Conservation (phyloP, 2,888 invertebrate species). For the Coecobrya sp. region DNA sequence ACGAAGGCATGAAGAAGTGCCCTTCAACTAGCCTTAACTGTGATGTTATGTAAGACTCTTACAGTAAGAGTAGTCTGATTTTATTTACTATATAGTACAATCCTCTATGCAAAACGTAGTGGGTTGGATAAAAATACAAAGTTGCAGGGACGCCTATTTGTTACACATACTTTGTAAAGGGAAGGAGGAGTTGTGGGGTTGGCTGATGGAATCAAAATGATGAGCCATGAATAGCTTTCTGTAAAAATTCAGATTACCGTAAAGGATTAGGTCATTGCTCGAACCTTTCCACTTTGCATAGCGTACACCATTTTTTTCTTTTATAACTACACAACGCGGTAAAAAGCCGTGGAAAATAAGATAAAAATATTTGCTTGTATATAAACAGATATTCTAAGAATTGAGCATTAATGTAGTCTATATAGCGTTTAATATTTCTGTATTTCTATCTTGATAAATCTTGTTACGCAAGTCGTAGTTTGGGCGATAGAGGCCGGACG, state of each 20-base stretch:
- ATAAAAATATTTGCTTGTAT: too few relatives aligned
- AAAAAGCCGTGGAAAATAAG: too few relatives aligned
- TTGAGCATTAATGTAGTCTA: too few relatives aligned
- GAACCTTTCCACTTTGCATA: neutral
- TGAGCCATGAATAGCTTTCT: neutral
- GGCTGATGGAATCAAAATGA: slow-evolving; percentile 13
- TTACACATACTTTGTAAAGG: slow-evolving; percentile 25
- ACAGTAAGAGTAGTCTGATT: neutral
- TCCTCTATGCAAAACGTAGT: neutral
- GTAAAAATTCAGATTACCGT: neutral
- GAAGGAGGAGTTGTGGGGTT: slow-evolving; percentile 11
- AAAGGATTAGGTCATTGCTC: slow-evolving; percentile 24
- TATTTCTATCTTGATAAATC: too few relatives aligned
- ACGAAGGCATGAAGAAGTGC: neutral
- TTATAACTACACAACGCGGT: too few relatives aligned
- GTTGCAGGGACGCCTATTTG: neutral
- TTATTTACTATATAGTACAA: too few relatives aligned
- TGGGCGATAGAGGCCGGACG: too few relatives aligned
- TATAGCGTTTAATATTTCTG: too few relatives aligned
- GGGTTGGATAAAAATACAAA: slow-evolving; percentile 6
- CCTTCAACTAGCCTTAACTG: neutral
- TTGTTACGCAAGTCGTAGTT: too few relatives aligned
- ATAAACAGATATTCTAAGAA: too few relatives aligned
- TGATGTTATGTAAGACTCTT: neutral
- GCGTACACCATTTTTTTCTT: neutral